phyloP scores from a whole-genome alignment of 2,113 vertebrate genomes.

The Glaucidium brasilianum region DNA sequence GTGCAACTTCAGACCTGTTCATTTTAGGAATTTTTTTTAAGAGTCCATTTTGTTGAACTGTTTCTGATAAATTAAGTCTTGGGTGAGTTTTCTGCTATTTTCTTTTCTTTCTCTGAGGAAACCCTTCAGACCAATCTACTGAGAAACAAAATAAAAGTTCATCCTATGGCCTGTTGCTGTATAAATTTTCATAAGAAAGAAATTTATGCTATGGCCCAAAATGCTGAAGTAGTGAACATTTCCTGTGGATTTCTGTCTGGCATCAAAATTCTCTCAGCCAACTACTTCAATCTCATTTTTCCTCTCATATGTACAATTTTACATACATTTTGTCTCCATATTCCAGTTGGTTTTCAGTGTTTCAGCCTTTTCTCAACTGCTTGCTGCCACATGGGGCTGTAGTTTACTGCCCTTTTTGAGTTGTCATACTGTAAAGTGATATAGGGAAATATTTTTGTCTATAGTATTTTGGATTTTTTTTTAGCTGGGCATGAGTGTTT shows the following conservation, averaged over 20 bases:
- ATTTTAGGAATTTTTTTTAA: neutral
- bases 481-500: neutral
- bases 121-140: neutral
- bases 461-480: neutral
- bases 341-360: neutral
- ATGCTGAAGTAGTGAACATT: neutral
- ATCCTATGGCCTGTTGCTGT: neutral
- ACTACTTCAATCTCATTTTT: neutral
- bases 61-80: neutral
- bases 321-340: rapidly evolving
- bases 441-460: neutral
- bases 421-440: neutral
- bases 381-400: neutral
- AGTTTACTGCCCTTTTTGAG: neutral
- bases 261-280: neutral
- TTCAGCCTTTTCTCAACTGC: neutral
- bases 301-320: neutral
- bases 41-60: neutral
- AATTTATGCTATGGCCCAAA: neutral
- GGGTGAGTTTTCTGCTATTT: neutral
- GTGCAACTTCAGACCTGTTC: neutral
- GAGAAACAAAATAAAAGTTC: neutral
- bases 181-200: neutral
- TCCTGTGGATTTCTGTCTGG: neutral
- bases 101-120: neutral